Percentiles rank a stretch among this genome's conserved stretches.
phyloP scores from a whole-genome alignment of 2,113 vertebrate genomes.

The Pygoscelis antarcticus region DNA sequence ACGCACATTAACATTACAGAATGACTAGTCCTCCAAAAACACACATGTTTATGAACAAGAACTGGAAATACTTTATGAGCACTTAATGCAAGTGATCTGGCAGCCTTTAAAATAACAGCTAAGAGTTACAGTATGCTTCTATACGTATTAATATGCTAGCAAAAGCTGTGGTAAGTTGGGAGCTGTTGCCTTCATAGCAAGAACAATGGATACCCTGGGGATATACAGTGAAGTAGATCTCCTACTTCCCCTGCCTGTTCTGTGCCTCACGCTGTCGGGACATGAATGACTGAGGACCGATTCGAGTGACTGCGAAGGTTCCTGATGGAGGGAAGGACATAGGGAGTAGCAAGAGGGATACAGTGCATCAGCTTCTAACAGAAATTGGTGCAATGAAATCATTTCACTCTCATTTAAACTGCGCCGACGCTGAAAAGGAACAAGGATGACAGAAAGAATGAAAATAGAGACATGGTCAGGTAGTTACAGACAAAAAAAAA shows the following conservation, averaged over 20 bases:
- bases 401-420: constrained; percentile 54
- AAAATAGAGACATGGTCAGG: constrained; percentile 1
- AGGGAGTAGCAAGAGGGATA: constrained; percentile 25
- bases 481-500: background rate
- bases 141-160: background rate
- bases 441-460: constrained; percentile 15
- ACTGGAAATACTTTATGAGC: background rate
- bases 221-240: constrained; percentile 47
- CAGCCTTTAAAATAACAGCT: constrained; percentile 12
- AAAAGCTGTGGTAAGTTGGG: background rate
- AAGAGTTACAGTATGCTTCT: background rate
- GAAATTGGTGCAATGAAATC: constrained; percentile 54
- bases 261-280: background rate
- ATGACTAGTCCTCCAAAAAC: background rate
- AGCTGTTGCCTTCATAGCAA: background rate
- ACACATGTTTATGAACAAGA: background rate
- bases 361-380: constrained; percentile 58
- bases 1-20: background rate
- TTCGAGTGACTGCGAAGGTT: constrained; percentile 21
- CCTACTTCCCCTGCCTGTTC: constrained; percentile 48
- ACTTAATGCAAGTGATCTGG: background rate
- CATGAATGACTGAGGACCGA: constrained; percentile 23
- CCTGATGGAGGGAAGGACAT: constrained; percentile 38
- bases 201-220: constrained; percentile 21
- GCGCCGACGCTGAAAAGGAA: constrained; percentile 50